Evolutionary conservation across 2,888 invertebrate species (phyloP).

Genomic region (Mythimna ferrago): DNA sequence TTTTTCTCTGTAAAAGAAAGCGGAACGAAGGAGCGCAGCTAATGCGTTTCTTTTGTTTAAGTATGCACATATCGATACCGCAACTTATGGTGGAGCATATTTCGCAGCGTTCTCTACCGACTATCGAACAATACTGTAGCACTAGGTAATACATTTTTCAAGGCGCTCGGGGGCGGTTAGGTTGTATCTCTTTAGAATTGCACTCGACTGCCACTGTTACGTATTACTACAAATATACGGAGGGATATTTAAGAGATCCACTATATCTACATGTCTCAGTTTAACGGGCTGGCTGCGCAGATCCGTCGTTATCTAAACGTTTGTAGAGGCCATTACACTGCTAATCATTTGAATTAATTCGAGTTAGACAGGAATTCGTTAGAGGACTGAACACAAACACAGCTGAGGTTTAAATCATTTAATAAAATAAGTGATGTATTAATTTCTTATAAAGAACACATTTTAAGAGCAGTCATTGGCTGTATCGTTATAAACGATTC

Average conservation of each 20-base stretch:
- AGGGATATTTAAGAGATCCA: conserved; percentile 59
- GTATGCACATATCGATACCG: conserved; percentile 72
- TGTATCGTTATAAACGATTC: conserved; percentile 73
- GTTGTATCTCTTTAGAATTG: conserved; percentile 75
- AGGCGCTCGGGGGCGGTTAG: conserved; percentile 69
- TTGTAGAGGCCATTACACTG: conserved; percentile 46
- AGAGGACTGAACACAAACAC: conserved; percentile 50
- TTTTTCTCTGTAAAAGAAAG: conserved; percentile 26
- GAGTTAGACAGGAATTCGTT: conserved; percentile 23
- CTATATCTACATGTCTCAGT: conserved; percentile 62
- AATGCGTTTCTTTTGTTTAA: conserved; percentile 60
- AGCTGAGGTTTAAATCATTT: conserved; percentile 84
- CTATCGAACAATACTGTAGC: conserved; percentile 72
- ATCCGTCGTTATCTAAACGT: conserved; percentile 47
- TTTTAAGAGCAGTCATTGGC: conserved; percentile 86
- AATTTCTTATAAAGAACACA: conserved; percentile 88
- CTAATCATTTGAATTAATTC: conserved; percentile 55
- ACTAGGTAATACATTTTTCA: conserved; percentile 77
- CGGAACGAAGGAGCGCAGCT: conserved; percentile 49
- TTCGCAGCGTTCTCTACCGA: conserved; percentile 65
- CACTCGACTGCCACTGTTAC: conserved; percentile 67
- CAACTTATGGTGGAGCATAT: conserved; percentile 75
- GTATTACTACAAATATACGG: conserved; percentile 66
- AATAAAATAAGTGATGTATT: conserved; percentile 90
- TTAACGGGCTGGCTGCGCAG: conserved; percentile 40